phyloP scores from a whole-genome alignment of 1,140 invertebrate genomes.

The Prorops nasuta region DNA sequence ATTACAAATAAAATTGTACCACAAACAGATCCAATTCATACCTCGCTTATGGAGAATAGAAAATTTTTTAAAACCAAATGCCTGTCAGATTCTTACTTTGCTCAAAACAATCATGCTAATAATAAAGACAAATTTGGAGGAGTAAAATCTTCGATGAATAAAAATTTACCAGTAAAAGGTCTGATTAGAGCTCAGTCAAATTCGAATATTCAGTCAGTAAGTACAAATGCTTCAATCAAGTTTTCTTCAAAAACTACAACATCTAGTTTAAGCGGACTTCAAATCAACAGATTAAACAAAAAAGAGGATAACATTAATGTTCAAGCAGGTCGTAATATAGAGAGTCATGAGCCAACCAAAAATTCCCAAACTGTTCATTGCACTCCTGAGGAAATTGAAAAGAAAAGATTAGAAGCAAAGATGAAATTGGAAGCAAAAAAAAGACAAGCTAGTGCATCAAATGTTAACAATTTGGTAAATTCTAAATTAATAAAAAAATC shows the following conservation, averaged over 20 bases:
- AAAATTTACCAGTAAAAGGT: conserved; percentile 8
- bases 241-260: conserved; percentile 5
- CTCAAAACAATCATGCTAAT: not conserved
- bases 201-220: conserved; percentile 17
- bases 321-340: conserved; percentile 3
- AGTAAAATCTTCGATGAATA: no score
- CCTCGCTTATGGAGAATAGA: conserved; percentile 14
- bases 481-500: not conserved
- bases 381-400: conserved; percentile 46
- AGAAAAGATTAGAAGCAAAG: conserved; percentile 42
- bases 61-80: conserved; percentile 43
- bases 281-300: conserved; percentile 26
- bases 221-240: conserved; percentile 14
- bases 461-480: not conserved
- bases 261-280: conserved; percentile 7
- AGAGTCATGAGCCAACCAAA: conserved; percentile 7
- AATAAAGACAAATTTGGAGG: no score
- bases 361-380: conserved; percentile 23
- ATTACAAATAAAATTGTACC: not conserved
- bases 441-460: conserved; percentile 4
- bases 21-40: conserved; percentile 8
- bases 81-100: conserved; percentile 30
- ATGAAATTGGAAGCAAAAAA: conserved; percentile 40
- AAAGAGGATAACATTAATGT: conserved; percentile 21
- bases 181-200: conserved; percentile 5